Percentiles rank a stretch among this genome's conserved stretches.
Evolutionary conservation across 92 coral and sea anemone species (phyloP).

Genomic region (Meandrina meandrites): DNA sequence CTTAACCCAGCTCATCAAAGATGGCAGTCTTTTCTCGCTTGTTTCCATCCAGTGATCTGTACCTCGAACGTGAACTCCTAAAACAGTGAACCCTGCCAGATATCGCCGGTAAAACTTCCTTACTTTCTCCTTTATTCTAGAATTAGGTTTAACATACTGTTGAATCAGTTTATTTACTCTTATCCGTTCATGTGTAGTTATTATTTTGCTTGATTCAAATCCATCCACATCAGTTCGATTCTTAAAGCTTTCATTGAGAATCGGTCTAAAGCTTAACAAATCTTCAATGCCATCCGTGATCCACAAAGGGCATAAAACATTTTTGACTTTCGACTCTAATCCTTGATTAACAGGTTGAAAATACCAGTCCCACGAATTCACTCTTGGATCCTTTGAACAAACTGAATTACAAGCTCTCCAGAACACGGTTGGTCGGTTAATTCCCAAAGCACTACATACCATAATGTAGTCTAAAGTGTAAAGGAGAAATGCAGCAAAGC

Average conservation of each 20-base stretch:
- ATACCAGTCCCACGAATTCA: constrained; percentile 77
- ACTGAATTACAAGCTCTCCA: constrained; percentile 70
- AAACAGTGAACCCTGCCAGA: constrained; percentile 46
- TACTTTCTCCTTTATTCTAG: constrained; percentile 42
- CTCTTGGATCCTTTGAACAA: constrained; percentile 47
- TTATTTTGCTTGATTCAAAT: constrained; percentile 33
- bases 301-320: constrained; percentile 40
- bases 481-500: constrained; percentile 57
- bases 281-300: neutral
- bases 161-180: constrained; percentile 56
- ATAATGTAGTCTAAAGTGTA: constrained; percentile 62
- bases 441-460: constrained; percentile 36
- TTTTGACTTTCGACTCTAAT: constrained; percentile 43
- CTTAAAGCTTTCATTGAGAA: constrained; percentile 6
- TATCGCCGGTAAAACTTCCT: constrained; percentile 38
- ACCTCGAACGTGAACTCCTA: constrained; percentile 80
- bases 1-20: constrained; percentile 52
- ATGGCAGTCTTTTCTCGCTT: constrained; percentile 38
- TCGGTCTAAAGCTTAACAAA: neutral
- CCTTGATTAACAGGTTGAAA: constrained; percentile 67
- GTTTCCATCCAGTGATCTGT: constrained; percentile 69
- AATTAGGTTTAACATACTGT: constrained; percentile 40
- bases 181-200: constrained; percentile 35
- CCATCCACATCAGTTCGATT: constrained; percentile 26
- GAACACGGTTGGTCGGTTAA: constrained; percentile 48